Evolutionary conservation across 92 coral and sea anemone genomes (phyloP).

Genomic region (Palythoa caribaeorum): DNA sequence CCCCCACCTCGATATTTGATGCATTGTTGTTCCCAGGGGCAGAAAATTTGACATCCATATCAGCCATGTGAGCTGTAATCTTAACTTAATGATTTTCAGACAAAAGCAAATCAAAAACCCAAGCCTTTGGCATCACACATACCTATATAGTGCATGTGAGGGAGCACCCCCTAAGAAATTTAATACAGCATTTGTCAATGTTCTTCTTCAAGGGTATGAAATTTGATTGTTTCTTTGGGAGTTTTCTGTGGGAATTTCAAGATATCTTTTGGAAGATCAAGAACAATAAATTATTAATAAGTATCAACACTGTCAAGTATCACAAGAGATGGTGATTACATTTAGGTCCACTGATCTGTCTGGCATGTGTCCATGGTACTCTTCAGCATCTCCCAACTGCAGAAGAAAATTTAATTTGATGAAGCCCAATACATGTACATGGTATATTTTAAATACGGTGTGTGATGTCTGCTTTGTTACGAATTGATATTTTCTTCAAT

Average conservation of each 20-base stretch:
- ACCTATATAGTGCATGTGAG: conserved; percentile 3
- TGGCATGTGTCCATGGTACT: conserved; percentile 17
- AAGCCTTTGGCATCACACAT: not conserved
- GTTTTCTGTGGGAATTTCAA: conserved; percentile 14
- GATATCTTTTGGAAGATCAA: conserved; percentile 19
- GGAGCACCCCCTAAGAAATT: not conserved
- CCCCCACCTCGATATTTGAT: conserved; percentile 5
- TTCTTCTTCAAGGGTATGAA: conserved; percentile 12
- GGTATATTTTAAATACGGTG: not conserved
- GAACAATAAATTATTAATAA: conserved; percentile 11
- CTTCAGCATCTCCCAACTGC: conserved; percentile 9
- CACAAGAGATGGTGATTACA: conserved; percentile 26
- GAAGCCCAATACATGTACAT: conserved; percentile 2
- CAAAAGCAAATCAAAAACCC: conserved; percentile 1
- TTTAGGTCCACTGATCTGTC: conserved; percentile 17
- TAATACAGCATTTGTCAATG: conserved; percentile 8
- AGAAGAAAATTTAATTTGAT: not conserved
- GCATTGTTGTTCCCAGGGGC: conserved; percentile 14
- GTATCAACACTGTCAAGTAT: conserved; percentile 20
- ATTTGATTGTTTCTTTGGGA: conserved; percentile 21
- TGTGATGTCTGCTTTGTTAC: not conserved
- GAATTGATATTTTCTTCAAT: too few relatives aligned
- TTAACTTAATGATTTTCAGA: conserved; percentile 1
- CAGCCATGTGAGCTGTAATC: not conserved
- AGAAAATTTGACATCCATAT: not conserved